phyloP scores from a whole-genome alignment of 1,140 invertebrate genomes.

The Trinorchestia longiramus region DNA sequence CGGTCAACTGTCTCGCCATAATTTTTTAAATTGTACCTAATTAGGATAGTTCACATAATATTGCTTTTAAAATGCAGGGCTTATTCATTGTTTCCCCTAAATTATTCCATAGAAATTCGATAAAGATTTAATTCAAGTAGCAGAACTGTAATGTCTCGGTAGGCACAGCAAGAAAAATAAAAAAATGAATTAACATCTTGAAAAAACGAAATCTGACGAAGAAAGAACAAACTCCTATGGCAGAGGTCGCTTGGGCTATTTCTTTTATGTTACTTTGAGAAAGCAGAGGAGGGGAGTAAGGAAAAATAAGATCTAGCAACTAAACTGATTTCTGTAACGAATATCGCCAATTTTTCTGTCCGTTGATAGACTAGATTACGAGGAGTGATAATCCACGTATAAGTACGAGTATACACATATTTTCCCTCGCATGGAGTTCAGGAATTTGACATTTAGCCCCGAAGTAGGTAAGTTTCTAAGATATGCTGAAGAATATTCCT shows the following conservation, averaged over 20 bases:
- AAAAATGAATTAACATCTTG: background rate
- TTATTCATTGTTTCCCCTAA: background rate
- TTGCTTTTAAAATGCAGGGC: background rate
- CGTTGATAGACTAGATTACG: too few relatives aligned
- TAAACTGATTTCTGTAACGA: too few relatives aligned
- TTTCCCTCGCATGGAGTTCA: background rate
- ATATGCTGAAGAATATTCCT: background rate
- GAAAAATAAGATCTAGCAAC: too few relatives aligned
- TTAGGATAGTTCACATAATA: background rate
- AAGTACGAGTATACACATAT: too few relatives aligned
- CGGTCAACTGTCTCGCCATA: background rate
- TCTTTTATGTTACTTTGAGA: too few relatives aligned
- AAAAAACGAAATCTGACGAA: background rate
- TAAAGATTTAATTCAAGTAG: background rate
- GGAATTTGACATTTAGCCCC: background rate
- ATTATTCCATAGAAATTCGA: background rate
- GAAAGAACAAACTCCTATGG: too few relatives aligned
- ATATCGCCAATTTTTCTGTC: too few relatives aligned
- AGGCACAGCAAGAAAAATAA: background rate
- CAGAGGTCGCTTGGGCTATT: too few relatives aligned
- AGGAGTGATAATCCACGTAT: too few relatives aligned
- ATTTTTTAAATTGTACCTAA: background rate
- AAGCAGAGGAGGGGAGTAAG: too few relatives aligned
- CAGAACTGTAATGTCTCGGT: background rate
- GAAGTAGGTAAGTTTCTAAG: background rate